Conservation (phyloP, 2,113 vertebrate species). For the Potamarius usumacintae region DNA sequence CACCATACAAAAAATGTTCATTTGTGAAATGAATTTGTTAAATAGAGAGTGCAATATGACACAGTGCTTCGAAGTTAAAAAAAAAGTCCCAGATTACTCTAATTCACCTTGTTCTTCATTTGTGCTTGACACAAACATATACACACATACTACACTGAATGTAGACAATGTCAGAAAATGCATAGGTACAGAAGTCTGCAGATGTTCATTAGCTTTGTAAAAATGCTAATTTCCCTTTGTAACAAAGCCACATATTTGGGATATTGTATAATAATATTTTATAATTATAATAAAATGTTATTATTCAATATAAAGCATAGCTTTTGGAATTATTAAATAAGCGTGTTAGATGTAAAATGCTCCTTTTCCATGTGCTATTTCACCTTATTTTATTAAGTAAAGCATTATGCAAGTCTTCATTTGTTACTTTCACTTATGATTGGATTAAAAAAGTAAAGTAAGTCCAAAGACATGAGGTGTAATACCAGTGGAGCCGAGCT, state of each 20-base stretch:
- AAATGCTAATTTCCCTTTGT: not conserved
- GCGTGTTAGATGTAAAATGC: not conserved
- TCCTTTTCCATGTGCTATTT: not conserved
- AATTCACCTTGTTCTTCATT: not conserved
- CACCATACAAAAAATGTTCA: not conserved
- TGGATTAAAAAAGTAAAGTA: not conserved
- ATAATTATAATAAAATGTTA: not conserved
- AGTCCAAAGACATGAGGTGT: no score
- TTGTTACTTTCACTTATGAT: not conserved
- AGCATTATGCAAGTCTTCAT: not conserved
- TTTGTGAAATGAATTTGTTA: not conserved
- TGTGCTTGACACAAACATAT: not conserved
- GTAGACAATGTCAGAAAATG: not conserved
- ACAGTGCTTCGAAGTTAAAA: not conserved
- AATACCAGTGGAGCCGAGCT: not conserved
- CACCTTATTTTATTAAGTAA: not conserved
- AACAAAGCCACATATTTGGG: not conserved
- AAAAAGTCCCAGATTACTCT: not conserved
- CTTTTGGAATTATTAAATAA: not conserved
- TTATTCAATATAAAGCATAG: not conserved
- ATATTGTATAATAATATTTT: not conserved
- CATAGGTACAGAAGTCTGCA: not conserved
- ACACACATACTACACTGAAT: not conserved
- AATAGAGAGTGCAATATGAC: not conserved
- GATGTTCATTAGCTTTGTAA: not conserved